These are phyloP conservation scores for Cynaeus angustus DNA, from an alignment of 2,888 invertebrate genomes.

Conservation along the genomic window DNA sequence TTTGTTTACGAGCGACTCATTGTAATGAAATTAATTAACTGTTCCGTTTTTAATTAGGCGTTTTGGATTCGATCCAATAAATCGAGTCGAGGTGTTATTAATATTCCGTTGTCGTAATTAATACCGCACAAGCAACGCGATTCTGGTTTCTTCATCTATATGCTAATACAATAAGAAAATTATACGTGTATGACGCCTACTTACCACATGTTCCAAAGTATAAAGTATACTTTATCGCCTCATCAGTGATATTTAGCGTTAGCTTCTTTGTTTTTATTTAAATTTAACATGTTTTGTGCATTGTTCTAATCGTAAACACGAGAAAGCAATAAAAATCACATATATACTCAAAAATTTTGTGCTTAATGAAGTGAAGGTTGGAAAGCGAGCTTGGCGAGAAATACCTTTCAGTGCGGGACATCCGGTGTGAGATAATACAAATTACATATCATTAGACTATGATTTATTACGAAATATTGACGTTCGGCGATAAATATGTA, in stretches of 20 bases:
- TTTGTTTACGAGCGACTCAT: slow-evolving; percentile 24
- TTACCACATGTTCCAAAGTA: slow-evolving; percentile 47
- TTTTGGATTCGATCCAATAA: slow-evolving; percentile 20
- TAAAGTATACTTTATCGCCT: slow-evolving; percentile 42
- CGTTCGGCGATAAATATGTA: slow-evolving; percentile 25
- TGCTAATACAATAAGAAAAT: slow-evolving; percentile 46
- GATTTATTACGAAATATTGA: slow-evolving; percentile 34
- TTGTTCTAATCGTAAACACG: slow-evolving; percentile 38
- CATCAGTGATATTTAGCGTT: slow-evolving; percentile 40
- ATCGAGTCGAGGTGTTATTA: slow-evolving; percentile 28
- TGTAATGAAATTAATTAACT: slow-evolving; percentile 40
- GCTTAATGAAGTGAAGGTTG: not conserved
- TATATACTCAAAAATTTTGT: not conserved
- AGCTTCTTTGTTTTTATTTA: slow-evolving; percentile 40
- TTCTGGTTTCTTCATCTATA: slow-evolving; percentile 46
- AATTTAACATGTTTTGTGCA: slow-evolving; percentile 43
- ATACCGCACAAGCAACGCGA: slow-evolving; percentile 29
- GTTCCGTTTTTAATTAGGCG: slow-evolving; percentile 40
- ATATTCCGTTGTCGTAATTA: slow-evolving; percentile 40
- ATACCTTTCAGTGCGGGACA: slow-evolving; percentile 29
- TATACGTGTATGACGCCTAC: slow-evolving; percentile 49
- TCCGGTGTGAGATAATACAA: slow-evolving; percentile 36
- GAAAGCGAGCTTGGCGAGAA: not conserved
- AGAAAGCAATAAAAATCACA: slow-evolving; percentile 29
- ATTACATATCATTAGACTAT: slow-evolving; percentile 35